phyloP scores from a whole-genome alignment of 2,113 vertebrate species.

The Antechinus stuartii region DNA sequence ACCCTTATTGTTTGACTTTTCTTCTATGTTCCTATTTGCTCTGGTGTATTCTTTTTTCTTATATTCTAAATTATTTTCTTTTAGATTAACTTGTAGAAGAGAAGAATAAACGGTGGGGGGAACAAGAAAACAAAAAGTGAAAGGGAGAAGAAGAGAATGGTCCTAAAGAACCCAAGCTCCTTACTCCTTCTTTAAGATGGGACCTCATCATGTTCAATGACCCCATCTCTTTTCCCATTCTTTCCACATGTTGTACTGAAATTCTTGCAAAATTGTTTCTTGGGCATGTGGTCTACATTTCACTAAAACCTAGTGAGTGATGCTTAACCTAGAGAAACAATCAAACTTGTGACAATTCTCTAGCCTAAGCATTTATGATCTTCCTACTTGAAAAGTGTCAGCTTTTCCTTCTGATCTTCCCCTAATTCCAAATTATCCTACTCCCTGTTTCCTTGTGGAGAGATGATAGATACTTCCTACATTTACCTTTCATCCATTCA shows the following conservation, averaged over 20 bases:
- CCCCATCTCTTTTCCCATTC: neutral
- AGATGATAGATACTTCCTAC: neutral
- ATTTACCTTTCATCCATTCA: neutral
- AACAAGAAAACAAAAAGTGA: neutral
- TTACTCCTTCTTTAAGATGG: neutral
- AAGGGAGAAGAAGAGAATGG: neutral
- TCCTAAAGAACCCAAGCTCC: neutral
- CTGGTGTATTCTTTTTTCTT: neutral
- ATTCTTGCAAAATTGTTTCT: neutral
- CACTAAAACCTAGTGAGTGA: neutral
- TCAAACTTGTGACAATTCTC: neutral
- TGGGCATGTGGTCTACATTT: neutral
- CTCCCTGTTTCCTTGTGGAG: neutral
- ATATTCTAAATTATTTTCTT: neutral
- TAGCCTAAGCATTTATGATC: neutral
- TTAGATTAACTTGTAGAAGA: neutral
- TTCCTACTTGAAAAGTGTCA: neutral
- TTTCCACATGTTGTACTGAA: neutral
- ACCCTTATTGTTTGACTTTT: neutral
- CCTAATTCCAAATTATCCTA: neutral
- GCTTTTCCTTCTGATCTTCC: neutral
- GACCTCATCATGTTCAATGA: neutral
- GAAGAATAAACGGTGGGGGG: neutral
- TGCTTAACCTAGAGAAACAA: neutral
- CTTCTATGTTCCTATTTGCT: neutral